phyloP scores from a whole-genome alignment of 2,888 invertebrate genomes.

The Melieria crassipennis region DNA sequence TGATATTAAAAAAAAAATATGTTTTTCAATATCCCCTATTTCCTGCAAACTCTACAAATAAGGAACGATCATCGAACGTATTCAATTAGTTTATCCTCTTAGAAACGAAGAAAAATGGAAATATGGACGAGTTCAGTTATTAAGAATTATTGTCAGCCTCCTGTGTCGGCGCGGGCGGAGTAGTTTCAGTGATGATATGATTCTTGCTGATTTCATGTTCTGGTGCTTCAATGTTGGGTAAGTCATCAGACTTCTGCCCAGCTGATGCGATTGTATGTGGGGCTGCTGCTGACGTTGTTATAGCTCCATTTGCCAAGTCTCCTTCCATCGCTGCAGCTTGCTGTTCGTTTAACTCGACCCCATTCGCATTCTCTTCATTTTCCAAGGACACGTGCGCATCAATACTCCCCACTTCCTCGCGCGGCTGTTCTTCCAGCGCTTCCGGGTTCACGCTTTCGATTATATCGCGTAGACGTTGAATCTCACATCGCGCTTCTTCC shows the following conservation, averaged over 20 bases:
- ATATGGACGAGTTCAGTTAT: slow-evolving; percentile 11
- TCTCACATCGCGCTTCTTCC: slow-evolving; percentile 55
- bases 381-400: background rate
- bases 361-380: background rate
- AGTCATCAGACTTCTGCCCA: too few relatives aligned
- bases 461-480: slow-evolving; percentile 52
- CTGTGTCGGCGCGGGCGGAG: slow-evolving; percentile 14
- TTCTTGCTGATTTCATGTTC: background rate
- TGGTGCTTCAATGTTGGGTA: background rate
- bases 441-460: slow-evolving; percentile 54
- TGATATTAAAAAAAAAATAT: too few relatives aligned
- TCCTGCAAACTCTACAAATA: too few relatives aligned
- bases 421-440: slow-evolving; percentile 41
- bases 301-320: background rate
- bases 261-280: too few relatives aligned
- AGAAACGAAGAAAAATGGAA: background rate
- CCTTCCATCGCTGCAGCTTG: background rate
- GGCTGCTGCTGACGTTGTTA: background rate
- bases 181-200: background rate
- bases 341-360: background rate
- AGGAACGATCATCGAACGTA: too few relatives aligned
- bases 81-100: too few relatives aligned
- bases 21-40: too few relatives aligned
- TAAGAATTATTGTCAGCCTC: slow-evolving; percentile 17
- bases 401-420: background rate